Base-by-base conservation (phyloP, 2,888 invertebrate species). In the Drosophila kuntzei region DNA sequence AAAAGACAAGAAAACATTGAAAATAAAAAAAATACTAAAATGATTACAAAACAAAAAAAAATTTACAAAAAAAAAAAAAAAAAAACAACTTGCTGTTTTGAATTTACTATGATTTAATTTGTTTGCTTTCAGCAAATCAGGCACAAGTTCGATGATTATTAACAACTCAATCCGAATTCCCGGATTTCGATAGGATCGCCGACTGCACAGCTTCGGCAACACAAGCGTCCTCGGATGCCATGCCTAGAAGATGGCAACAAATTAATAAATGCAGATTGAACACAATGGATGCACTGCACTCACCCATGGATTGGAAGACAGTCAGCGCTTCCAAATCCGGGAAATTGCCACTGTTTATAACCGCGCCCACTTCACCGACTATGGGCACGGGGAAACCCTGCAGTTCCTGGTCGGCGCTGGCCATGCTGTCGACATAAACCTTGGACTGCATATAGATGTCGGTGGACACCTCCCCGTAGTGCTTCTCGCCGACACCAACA, bases 221-320 rank as follows among this genome's bases (percentile, higher is more conserved):
- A 32, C 94, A 93, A 29, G 93, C 93, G 90, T 95, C 95, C 90
- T 95, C 94, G 1, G 94, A 92, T 0, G 94, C 94, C 93, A 95
- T 93, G 37, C 95, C 95, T 94, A 75, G 2, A 14, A 94, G 16
- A n/a, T n/a, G n/a, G n/a, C n/a, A n/a, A n/a, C n/a, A 18, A 12
- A 20, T 37, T 16, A 37, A 37, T 16, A 18, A 18, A 18, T 2
- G 5, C 1, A 11, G 18, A 2, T 18, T 3, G 39, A 5, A 2
- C 5, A 2, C 0, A 6, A 5, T 39, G 39, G 14, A 18, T 1
- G 11, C 14, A 83, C 87, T 1, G 11, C 14, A 83, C 87, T 89
- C 80, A 94, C 95, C 95, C 83, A 95, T 91, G n/a, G 95, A 95
- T 83, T 95, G 95, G 80, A 95, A 95, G n/a, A 95, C 90, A 4